phyloP scores from a whole-genome alignment of 2,797 vertebrate genomes.

The Melanotaenia trifasciata region DNA sequence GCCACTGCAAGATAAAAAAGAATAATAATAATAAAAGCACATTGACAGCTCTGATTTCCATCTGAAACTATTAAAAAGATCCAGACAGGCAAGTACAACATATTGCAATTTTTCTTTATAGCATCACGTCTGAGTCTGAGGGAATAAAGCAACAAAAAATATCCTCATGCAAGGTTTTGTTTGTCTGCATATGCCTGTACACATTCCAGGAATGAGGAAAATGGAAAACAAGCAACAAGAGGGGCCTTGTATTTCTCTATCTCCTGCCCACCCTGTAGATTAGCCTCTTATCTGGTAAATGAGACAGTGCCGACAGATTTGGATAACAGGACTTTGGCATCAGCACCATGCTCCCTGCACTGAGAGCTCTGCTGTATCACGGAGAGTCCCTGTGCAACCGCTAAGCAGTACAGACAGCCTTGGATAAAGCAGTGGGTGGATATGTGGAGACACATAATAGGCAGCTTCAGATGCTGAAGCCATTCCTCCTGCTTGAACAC shows the following conservation, averaged over 20 bases:
- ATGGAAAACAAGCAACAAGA: slow-evolving; percentile 73
- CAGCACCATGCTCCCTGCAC: slow-evolving; percentile 47
- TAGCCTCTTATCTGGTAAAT: slow-evolving; percentile 84
- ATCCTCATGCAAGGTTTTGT: slow-evolving; percentile 63
- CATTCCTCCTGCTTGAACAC: slow-evolving; percentile 52
- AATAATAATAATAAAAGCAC: background rate
- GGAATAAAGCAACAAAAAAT: slow-evolving; percentile 39
- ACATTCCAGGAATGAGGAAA: slow-evolving; percentile 78
- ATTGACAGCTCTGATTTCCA: slow-evolving; percentile 21
- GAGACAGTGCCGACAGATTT: slow-evolving; percentile 80
- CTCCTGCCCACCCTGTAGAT: slow-evolving; percentile 77
- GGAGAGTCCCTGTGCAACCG: slow-evolving; percentile 64
- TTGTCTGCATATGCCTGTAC: slow-evolving; percentile 73
- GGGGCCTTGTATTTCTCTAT: slow-evolving; percentile 76
- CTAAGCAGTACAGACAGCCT: slow-evolving; percentile 69
- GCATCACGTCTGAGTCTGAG: slow-evolving; percentile 26
- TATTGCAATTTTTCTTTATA: slow-evolving; percentile 50
- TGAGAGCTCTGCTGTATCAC: slow-evolving; percentile 65
- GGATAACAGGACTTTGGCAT: slow-evolving; percentile 77
- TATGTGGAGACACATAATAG: slow-evolving; percentile 65
- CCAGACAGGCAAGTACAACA: slow-evolving; percentile 40
- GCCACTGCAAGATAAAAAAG: background rate
- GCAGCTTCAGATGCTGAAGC: slow-evolving; percentile 53
- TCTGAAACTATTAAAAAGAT: slow-evolving; percentile 17
- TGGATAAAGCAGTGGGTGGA: slow-evolving; percentile 74